Percentiles rank a stretch among this genome's conserved stretches.
Evolutionary conservation across 1,140 invertebrate species (phyloP).

Genomic region (Druon quercuslanigerum): DNA sequence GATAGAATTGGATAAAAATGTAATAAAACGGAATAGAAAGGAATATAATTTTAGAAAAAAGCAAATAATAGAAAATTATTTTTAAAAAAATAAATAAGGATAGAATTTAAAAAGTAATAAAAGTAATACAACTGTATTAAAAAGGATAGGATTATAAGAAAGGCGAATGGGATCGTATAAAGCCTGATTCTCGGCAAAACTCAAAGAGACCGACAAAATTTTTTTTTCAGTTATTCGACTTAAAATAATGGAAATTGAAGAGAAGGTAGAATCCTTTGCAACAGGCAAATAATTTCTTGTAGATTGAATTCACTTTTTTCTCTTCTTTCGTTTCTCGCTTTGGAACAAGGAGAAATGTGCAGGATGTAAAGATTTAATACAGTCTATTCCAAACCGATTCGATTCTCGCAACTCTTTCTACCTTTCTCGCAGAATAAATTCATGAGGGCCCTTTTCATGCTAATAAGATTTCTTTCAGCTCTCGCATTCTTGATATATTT

Average conservation of each 20-base stretch:
- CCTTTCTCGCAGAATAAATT: slow-evolving; percentile 41
- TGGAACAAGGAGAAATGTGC: slow-evolving; percentile 7
- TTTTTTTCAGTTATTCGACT: too few species aligned
- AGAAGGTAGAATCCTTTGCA: background rate
- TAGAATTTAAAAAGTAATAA: too few species aligned
- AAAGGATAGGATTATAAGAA: too few species aligned
- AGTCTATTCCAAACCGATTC: slow-evolving; percentile 21
- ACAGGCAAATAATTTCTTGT: background rate
- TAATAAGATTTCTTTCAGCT: slow-evolving; percentile 48
- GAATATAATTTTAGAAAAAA: too few species aligned
- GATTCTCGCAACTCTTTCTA: slow-evolving; percentile 7
- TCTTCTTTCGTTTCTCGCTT: background rate
- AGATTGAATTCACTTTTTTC: background rate
- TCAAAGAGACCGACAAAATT: too few species aligned
- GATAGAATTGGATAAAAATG: too few species aligned
- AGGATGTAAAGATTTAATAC: slow-evolving; percentile 12
- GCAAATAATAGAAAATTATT: too few species aligned
- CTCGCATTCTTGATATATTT: slow-evolving; percentile 2
- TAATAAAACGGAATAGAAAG: too few species aligned
- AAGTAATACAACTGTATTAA: too few species aligned
- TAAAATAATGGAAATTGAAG: background rate
- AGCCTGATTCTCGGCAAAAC: too few species aligned
- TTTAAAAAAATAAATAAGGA: too few species aligned
- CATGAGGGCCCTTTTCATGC: slow-evolving; percentile 51
- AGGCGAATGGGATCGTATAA: too few species aligned